phyloP scores from a whole-genome alignment of 2,797 vertebrate genomes.

The Choloepus didactylus region DNA sequence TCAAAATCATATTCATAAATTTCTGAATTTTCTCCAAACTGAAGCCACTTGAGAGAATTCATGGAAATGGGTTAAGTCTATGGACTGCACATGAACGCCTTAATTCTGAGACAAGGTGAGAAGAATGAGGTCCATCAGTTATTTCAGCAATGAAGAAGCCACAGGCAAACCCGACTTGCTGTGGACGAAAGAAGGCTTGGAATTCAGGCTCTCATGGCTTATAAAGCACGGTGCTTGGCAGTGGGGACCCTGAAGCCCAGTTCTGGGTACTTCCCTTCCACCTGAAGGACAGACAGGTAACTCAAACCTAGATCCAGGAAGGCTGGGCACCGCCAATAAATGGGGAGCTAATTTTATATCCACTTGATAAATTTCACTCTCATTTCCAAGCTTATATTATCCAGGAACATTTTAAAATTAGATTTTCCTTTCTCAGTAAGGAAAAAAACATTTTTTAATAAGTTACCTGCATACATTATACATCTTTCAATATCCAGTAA shows the following conservation, averaged over 20 bases:
- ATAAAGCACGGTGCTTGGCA: no score
- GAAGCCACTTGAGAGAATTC: not conserved
- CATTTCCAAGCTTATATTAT: not conserved
- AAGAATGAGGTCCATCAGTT: not conserved
- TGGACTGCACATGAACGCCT: not conserved
- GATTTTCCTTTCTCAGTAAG: slow-evolving; percentile 20
- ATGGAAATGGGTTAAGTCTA: not conserved
- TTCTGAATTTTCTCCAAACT: not conserved
- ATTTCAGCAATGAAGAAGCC: not conserved
- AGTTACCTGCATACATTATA: not conserved
- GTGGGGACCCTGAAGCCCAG: no score
- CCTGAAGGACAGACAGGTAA: not conserved
- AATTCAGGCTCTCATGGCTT: not conserved
- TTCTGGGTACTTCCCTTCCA: not conserved
- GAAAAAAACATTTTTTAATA: slow-evolving; percentile 1
- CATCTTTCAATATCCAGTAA: not conserved
- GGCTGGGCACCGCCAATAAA: rapidly evolving
- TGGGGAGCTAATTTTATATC: not conserved
- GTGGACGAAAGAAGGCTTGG: not conserved
- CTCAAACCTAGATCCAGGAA: not conserved
- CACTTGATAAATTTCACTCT: not conserved
- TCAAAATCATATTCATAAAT: not conserved
- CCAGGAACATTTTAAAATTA: slow-evolving; percentile 26
- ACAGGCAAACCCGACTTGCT: not conserved
- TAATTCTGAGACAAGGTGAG: not conserved